These are phyloP conservation scores for Dioctria linearis DNA, from an alignment of 2,888 invertebrate species.

Conservation along the genomic window DNA sequence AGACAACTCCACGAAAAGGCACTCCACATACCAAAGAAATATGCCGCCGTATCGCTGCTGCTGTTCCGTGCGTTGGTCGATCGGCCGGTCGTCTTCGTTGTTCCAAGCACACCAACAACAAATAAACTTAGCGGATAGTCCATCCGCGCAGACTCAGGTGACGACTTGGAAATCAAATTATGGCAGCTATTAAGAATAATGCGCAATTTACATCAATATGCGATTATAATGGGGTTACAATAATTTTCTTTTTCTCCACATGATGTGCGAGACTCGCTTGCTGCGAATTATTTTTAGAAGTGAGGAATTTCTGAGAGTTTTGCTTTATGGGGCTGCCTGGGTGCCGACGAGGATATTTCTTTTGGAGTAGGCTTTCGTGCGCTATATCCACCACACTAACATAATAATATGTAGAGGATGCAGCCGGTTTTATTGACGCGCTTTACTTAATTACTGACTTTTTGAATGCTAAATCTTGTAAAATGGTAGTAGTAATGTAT, in stretches of 20 bases:
- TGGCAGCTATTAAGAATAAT: constrained; percentile 49
- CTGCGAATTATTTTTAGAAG: neutral
- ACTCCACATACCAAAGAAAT: constrained; percentile 44
- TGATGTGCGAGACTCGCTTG: neutral
- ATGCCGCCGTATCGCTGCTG: neutral
- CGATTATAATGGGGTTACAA: constrained; percentile 48
- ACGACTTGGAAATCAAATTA: constrained; percentile 50
- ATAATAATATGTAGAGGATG: neutral
- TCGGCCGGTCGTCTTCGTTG: too few species aligned
- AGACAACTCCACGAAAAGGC: constrained; percentile 43
- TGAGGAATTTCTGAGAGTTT: constrained; percentile 21
- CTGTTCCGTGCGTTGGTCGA: too few species aligned
- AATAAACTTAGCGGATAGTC: too few species aligned
- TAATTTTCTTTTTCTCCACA: constrained; percentile 31
- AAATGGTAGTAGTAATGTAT: neutral
- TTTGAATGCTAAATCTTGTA: constrained; percentile 5
- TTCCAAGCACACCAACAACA: too few species aligned
- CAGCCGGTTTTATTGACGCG: neutral
- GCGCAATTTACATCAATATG: constrained; percentile 50
- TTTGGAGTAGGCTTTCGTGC: neutral
- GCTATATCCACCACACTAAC: too few species aligned
- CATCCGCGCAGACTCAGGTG: constrained; percentile 13
- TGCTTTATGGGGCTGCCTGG: constrained; percentile 7
- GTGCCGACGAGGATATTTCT: neutral
- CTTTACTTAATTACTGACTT: constrained; percentile 9